A percentile compares a stretch with the other conserved stretches of the same genome.
These are phyloP conservation scores for Neodon shergylaensis DNA, from an alignment of 2,113 vertebrate genomes.

Conservation along the genomic window DNA sequence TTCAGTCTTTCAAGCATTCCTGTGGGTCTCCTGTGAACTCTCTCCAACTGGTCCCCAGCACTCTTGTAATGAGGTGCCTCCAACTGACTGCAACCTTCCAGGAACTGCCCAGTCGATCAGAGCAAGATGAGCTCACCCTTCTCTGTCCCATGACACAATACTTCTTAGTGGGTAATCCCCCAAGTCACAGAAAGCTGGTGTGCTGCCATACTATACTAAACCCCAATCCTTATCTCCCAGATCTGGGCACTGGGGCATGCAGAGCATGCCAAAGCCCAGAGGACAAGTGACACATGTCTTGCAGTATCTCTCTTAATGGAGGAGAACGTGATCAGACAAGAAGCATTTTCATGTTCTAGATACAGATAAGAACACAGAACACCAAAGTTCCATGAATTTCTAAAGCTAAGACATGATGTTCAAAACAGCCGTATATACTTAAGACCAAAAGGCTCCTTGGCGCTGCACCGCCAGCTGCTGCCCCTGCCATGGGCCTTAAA, in stretches of 20 bases:
- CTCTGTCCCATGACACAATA: conserved; percentile 61
- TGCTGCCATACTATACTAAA: conserved; percentile 29
- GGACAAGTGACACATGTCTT: background rate
- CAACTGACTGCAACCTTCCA: conserved; percentile 77
- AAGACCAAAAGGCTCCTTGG: background rate
- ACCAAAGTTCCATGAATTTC: conserved; percentile 34
- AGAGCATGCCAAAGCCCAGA: background rate
- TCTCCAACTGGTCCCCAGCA: conserved; percentile 72
- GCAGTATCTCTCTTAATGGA: background rate
- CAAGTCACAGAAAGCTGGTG: conserved; percentile 53
- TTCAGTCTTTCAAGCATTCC: conserved; percentile 72
- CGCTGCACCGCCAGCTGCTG: background rate
- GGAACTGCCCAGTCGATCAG: conserved; percentile 62
- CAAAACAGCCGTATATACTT: background rate
- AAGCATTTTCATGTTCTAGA: conserved; percentile 49
- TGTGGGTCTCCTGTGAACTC: conserved; percentile 79
- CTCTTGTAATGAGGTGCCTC: conserved; percentile 79
- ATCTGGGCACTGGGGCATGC: background rate
- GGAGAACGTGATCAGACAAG: background rate
- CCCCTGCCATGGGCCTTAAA: background rate
- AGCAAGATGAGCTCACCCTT: conserved; percentile 76
- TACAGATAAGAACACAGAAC: conserved; percentile 38
- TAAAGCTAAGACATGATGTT: conserved; percentile 49
- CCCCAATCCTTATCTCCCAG: background rate
- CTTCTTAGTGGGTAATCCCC: conserved; percentile 44